A percentile compares a stretch with the other conserved stretches of the same genome.
Evolutionary conservation across 2,888 invertebrate genomes (phyloP).

Genomic region (Drosophila leonis): DNA sequence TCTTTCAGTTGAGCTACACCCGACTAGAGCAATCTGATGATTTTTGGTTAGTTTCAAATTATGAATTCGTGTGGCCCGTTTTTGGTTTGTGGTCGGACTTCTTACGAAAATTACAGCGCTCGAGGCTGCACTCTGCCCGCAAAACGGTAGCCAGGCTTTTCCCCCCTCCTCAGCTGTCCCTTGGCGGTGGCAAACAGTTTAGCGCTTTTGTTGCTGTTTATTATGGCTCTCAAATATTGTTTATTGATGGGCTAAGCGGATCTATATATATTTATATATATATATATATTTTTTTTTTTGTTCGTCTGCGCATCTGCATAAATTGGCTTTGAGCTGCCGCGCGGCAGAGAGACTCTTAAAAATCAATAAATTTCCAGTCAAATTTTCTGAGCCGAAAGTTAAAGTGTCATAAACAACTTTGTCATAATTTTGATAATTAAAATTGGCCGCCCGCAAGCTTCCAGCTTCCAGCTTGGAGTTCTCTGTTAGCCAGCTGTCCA

Average conservation of each 20-base stretch:
- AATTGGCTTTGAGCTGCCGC: constrained; percentile 59
- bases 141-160: constrained; percentile 20
- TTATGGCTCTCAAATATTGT: constrained; percentile 63
- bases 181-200: constrained; percentile 69
- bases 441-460: constrained; percentile 71
- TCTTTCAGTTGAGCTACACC: not conserved
- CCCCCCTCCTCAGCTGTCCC: constrained; percentile 22
- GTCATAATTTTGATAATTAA: constrained; percentile 83
- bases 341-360: constrained; percentile 65
- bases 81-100: constrained; percentile 31
- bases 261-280: constrained; percentile 50
- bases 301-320: constrained; percentile 35
- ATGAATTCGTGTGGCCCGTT: constrained; percentile 44
- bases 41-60: constrained; percentile 55
- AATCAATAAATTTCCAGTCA: constrained; percentile 76
- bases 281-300: constrained; percentile 1
- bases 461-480: not conserved
- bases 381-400: constrained; percentile 65
- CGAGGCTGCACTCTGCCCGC: constrained; percentile 27
- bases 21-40: constrained; percentile 8
- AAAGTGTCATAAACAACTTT: constrained; percentile 80
- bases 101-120: constrained; percentile 67
- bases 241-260: constrained; percentile 80
- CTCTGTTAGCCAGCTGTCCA: not conserved
- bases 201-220: constrained; percentile 65